Evolutionary conservation across 2,888 invertebrate species (phyloP).

Genomic region (Athripsodes cinereus): DNA sequence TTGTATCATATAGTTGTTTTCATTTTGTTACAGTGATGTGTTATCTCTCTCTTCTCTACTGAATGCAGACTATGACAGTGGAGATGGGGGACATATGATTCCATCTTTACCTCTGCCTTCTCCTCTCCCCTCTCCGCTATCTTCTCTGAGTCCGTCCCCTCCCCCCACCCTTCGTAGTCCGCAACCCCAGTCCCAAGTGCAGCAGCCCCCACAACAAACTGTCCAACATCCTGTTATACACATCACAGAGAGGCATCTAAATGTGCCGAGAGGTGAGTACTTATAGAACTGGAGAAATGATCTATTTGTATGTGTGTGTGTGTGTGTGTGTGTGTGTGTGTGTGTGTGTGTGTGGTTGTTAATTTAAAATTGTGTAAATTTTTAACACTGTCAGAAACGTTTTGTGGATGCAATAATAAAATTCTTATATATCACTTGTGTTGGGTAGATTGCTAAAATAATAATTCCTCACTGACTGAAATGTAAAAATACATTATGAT

Average conservation of each 20-base stretch:
- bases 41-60: constrained; percentile 10
- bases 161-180: constrained; percentile 30
- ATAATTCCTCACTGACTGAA: no score
- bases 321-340: no score
- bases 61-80: not conserved
- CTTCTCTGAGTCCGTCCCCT: constrained; percentile 32
- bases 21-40: constrained; percentile 9
- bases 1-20: not conserved
- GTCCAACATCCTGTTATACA: not conserved
- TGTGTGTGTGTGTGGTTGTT: no score
- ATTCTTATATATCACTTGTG: no score
- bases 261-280: not conserved
- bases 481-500: no score
- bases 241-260: not conserved
- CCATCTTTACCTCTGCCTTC: not conserved
- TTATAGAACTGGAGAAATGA: no score
- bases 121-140: constrained; percentile 8
- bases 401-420: no score
- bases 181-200: constrained; percentile 29
- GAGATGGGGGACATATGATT: not conserved
- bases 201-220: constrained; percentile 1
- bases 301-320: no score
- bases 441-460: no score
- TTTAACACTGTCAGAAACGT: no score
- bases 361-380: no score